phyloP scores from a whole-genome alignment of 2,888 invertebrate genomes.

The Andrena praecox region DNA sequence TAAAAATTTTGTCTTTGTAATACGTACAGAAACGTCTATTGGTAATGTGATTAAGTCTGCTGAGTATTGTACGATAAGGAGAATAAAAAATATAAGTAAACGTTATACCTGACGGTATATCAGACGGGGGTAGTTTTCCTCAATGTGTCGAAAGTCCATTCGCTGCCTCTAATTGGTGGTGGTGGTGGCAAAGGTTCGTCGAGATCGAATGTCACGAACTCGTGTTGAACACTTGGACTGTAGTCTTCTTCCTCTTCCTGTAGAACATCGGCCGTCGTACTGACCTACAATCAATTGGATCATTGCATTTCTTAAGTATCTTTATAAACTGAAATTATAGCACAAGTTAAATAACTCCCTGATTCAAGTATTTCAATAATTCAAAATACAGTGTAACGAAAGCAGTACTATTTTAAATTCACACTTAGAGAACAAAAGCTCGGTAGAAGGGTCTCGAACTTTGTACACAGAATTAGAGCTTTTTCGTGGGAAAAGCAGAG shows the following conservation, averaged over 20 bases:
- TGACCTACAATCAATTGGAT: conserved; percentile 83
- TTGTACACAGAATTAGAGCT: not conserved
- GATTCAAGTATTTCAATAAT: not conserved
- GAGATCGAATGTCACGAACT: conserved; percentile 90
- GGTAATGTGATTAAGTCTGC: not conserved
- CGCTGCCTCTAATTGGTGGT: conserved; percentile 85
- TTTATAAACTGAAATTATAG: no score
- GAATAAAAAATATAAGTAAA: conserved; percentile 3
- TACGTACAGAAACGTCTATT: not conserved
- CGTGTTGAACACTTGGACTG: conserved; percentile 87
- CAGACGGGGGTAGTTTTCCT: conserved; percentile 85
- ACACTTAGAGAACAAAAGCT: no score
- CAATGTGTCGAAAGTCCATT: conserved; percentile 83
- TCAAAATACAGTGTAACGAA: not conserved
- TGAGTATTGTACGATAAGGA: not conserved
- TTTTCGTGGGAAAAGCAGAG: not conserved
- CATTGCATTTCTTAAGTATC: no score
- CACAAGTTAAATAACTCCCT: no score
- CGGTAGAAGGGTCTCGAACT: no score
- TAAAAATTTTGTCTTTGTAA: no score
- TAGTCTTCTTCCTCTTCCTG: conserved; percentile 76
- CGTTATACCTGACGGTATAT: conserved; percentile 81
- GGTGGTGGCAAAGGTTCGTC: conserved; percentile 86
- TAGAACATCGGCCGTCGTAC: conserved; percentile 87
- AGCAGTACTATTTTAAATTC: no score